Conservation (phyloP, 2,888 invertebrate species). For the Dicyrtoma fusca region DNA sequence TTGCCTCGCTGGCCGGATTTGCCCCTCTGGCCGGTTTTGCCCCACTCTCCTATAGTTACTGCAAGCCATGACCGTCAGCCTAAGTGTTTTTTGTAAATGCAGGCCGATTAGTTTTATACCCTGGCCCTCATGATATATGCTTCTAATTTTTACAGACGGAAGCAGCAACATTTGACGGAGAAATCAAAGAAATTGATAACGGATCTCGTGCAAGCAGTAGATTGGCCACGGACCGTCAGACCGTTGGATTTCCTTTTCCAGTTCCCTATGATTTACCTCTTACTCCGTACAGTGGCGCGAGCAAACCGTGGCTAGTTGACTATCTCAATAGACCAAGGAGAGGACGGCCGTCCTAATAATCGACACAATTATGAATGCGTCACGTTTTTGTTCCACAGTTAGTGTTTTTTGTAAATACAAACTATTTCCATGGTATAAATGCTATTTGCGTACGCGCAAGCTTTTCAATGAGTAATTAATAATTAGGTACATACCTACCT, state of each 20-base stretch:
- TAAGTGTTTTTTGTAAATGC: background rate
- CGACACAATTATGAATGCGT: too few relatives aligned
- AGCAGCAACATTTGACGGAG: constrained; percentile 64
- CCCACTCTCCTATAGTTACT: too few relatives aligned
- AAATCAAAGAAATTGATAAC: constrained; percentile 59
- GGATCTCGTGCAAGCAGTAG: constrained; percentile 55
- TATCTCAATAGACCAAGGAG: constrained; percentile 16
- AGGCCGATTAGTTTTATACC: background rate
- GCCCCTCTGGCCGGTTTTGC: too few relatives aligned
- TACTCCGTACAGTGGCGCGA: constrained; percentile 69
- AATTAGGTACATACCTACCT: too few relatives aligned
- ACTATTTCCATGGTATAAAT: too few relatives aligned
- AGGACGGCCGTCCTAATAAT: background rate
- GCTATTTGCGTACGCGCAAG: too few relatives aligned
- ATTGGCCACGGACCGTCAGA: constrained; percentile 4
- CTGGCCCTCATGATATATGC: background rate
- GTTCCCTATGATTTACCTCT: constrained; percentile 84
- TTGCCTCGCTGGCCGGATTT: too few relatives aligned
- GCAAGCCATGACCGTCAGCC: too few relatives aligned
- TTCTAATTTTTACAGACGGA: constrained; percentile 63
- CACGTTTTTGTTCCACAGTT: too few relatives aligned
- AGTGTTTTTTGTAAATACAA: too few relatives aligned
- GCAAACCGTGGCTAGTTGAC: constrained; percentile 62
- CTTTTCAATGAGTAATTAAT: too few relatives aligned
- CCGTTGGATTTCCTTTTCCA: constrained; percentile 62